phyloP scores from a whole-genome alignment of 2,797 vertebrate species.

The Paratrypauchen microcephalus region DNA sequence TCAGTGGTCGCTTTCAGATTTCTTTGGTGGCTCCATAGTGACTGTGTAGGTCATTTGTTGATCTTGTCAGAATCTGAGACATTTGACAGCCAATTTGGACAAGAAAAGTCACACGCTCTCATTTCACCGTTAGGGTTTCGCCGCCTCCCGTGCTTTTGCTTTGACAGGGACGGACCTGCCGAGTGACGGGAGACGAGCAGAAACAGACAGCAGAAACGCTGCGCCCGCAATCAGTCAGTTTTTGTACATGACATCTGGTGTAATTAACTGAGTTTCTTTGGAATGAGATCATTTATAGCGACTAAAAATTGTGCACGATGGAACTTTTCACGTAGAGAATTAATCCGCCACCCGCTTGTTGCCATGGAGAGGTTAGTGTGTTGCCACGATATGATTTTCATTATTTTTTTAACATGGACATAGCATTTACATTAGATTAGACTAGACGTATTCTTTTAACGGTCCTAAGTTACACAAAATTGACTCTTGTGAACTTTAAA shows the following conservation, averaged over 20 bases:
- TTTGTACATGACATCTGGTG: not conserved
- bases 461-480: too few species aligned
- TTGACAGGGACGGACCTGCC: not conserved
- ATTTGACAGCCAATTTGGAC: constrained; percentile 3
- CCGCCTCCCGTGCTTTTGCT: not conserved
- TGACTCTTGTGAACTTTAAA: too few species aligned
- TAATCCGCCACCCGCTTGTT: too few species aligned
- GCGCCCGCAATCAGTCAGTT: not conserved
- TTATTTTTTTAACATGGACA: too few species aligned
- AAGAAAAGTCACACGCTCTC: not conserved
- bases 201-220: not conserved
- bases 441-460: too few species aligned
- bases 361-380: too few species aligned
- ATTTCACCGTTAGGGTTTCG: not conserved
- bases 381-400: too few species aligned
- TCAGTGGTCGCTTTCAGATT: not conserved
- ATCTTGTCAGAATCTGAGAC: constrained; percentile 1
- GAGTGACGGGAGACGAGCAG: not conserved
- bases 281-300: not conserved
- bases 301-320: too few species aligned
- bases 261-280: not conserved
- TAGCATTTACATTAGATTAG: too few species aligned
- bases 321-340: too few species aligned
- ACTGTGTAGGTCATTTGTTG: constrained; percentile 1
- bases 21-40: not conserved